Conservation (phyloP, 1,140 invertebrate genomes). For the Kradibia gibbosae region DNA sequence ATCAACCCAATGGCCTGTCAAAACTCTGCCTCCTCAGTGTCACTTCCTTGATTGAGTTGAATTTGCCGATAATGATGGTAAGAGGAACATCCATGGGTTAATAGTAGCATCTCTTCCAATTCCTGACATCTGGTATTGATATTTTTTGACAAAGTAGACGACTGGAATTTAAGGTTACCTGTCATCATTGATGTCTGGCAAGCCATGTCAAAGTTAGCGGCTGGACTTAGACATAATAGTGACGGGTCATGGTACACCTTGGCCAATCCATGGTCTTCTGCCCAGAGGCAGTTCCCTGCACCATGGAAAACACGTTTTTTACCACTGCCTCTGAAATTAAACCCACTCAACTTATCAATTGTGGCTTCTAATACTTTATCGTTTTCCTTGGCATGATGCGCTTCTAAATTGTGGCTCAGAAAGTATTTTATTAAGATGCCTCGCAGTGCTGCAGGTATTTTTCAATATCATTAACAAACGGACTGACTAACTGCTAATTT, state of each 20-base stretch:
- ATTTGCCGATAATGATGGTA: slow-evolving; percentile 63
- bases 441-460: not conserved
- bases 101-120: slow-evolving; percentile 65
- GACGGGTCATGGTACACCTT: slow-evolving; percentile 58
- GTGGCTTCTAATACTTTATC: slow-evolving; percentile 45
- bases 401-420: slow-evolving; percentile 15
- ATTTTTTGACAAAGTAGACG: slow-evolving; percentile 24
- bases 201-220: slow-evolving; percentile 58
- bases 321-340: slow-evolving; percentile 65
- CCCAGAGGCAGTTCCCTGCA: slow-evolving; percentile 48
- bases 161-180: slow-evolving; percentile 50
- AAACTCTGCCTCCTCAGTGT: slow-evolving; percentile 61
- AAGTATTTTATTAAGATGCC: slow-evolving; percentile 28
- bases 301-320: slow-evolving; percentile 58
- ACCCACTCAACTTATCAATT: slow-evolving; percentile 58
- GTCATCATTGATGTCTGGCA: slow-evolving; percentile 53
- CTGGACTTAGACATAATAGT: slow-evolving; percentile 54
- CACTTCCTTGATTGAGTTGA: slow-evolving; percentile 51
- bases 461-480: not conserved
- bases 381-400: slow-evolving; percentile 38
- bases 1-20: slow-evolving; percentile 47
- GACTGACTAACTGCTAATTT: not conserved
- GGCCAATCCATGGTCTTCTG: slow-evolving; percentile 58
- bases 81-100: slow-evolving; percentile 65
- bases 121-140: slow-evolving; percentile 53